These are phyloP conservation scores for Antechinus stuartii DNA, from an alignment of 2,113 vertebrate genomes.

Conservation along the genomic window DNA sequence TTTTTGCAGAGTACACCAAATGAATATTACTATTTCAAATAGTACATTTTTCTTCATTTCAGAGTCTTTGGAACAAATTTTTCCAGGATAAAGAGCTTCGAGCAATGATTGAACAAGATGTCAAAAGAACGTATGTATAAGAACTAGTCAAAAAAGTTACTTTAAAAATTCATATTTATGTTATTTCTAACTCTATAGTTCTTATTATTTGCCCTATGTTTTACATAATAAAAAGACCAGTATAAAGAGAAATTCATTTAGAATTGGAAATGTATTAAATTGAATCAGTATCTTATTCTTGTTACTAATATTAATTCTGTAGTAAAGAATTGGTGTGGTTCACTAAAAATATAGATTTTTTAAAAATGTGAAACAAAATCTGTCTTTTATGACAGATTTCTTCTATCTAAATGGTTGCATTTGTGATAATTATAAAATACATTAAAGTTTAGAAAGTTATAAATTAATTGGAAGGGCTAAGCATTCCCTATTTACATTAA, in stretches of 20 bases:
- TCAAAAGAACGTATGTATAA: conserved; percentile 93
- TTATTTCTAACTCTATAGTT: conserved; percentile 38
- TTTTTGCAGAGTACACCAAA: conserved; percentile 14
- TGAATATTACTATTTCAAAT: conserved; percentile 43
- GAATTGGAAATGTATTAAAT: background rate
- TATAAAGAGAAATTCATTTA: background rate
- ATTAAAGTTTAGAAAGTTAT: conserved; percentile 32
- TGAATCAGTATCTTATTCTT: background rate
- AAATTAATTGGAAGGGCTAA: conserved; percentile 34
- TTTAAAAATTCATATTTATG: conserved; percentile 46
- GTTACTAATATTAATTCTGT: background rate
- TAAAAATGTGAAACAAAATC: background rate
- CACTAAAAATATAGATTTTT: background rate
- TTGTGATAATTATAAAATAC: conserved; percentile 52
- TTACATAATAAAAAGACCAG: background rate
- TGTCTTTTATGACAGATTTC: conserved; percentile 27
- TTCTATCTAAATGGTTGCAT: conserved; percentile 57
- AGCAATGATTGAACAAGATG: conserved; percentile 98
- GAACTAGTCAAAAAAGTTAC: conserved; percentile 34
- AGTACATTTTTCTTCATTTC: conserved; percentile 79
- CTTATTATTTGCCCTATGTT: conserved; percentile 50
- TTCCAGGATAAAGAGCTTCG: conserved; percentile 99
- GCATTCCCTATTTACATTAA: conserved; percentile 16
- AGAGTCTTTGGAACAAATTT: conserved; percentile 95
- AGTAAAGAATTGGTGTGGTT: background rate